A percentile compares a stretch with the other conserved stretches of the same genome.
Evolutionary conservation across 2,888 invertebrate species (phyloP).

Genomic region (Leucoptera coffeella): DNA sequence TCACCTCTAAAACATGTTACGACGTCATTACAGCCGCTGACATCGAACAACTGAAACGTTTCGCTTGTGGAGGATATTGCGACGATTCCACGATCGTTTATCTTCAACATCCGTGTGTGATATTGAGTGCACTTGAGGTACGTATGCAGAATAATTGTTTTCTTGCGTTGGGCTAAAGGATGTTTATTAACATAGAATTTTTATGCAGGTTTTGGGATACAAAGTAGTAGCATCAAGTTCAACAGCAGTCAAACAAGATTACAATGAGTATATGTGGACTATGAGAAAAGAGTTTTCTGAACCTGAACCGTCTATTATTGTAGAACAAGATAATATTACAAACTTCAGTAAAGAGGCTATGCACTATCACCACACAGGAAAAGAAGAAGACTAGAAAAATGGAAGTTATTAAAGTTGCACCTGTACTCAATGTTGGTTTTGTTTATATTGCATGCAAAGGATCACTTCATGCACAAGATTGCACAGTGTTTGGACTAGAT

Average conservation of each 20-base stretch:
- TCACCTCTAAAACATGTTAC: not conserved
- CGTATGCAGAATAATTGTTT: constrained; percentile 8
- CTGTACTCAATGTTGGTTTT: constrained; percentile 43
- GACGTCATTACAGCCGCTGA: constrained; percentile 57
- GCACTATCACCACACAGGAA: constrained; percentile 30
- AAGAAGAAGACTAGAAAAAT: constrained; percentile 44
- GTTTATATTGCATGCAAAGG: constrained; percentile 76
- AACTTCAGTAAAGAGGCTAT: constrained; percentile 58
- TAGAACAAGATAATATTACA: constrained; percentile 56
- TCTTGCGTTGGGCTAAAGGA: not conserved
- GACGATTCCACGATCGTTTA: constrained; percentile 83
- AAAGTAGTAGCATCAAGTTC: constrained; percentile 84
- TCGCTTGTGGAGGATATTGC: constrained; percentile 77
- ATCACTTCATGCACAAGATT: constrained; percentile 67
- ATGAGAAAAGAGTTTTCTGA: constrained; percentile 84
- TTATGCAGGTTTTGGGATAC: constrained; percentile 68
- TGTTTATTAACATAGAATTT: not conserved
- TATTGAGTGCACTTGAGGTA: constrained; percentile 77
- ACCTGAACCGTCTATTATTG: constrained; percentile 66
- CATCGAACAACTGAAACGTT: constrained; percentile 76
- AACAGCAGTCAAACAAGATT: constrained; percentile 79
- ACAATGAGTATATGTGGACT: constrained; percentile 91
- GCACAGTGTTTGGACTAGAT: constrained; percentile 70
- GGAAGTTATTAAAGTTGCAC: constrained; percentile 18
- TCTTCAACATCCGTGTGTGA: constrained; percentile 81